Base-by-base conservation (phyloP, 2,888 invertebrate genomes). In the Leptinotarsa juncta region DNA sequence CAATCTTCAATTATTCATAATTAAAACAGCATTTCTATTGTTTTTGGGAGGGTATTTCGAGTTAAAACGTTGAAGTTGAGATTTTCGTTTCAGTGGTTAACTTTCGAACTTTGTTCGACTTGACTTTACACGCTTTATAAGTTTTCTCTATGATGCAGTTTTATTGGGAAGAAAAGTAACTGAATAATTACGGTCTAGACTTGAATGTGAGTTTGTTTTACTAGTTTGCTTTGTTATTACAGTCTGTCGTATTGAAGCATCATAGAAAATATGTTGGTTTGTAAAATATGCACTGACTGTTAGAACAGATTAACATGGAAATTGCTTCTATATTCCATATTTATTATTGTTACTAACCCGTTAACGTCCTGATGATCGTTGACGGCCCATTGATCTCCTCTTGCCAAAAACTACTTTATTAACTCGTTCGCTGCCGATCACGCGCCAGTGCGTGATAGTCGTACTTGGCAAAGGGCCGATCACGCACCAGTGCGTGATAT, bases 1-100 rank as follows among this genome's bases (percentile, higher is more conserved):
- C 71, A 71, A 65, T 71, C 71, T 71, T 62, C 51, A 71, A 71
- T 65, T 62, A 71, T 71, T 71, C 71, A 71, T 65, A 71, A 49
- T 48, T 51, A 65, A 65, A 71, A 53, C 51, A 65, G 71, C 65
- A 60, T 65, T 65, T 16, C 67, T 65, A 71, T 71, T 71, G 71
- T 71, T 71, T 70, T 71, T 65, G 42, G 18, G 49, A 65, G 48
- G 65, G 62, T 32, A 67, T 26, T 67, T 23, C 51, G 23, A 67
- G n/a, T 51, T 51, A 16, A 26, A 53, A 67, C 23, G 66, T 66
- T 66, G 67, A 49, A 51, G 51, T 53, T n/a, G 53, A 23, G 51
- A 26, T 67, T 67, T 51, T 53, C 20, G 67, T 67, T 50, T 53
- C 50, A 49, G 48, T 67, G 66, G 49, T 50, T 48, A 50, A 20